Conservation (phyloP, 92 coral and sea anemone species). For the Parazoanthus atlanticus region DNA sequence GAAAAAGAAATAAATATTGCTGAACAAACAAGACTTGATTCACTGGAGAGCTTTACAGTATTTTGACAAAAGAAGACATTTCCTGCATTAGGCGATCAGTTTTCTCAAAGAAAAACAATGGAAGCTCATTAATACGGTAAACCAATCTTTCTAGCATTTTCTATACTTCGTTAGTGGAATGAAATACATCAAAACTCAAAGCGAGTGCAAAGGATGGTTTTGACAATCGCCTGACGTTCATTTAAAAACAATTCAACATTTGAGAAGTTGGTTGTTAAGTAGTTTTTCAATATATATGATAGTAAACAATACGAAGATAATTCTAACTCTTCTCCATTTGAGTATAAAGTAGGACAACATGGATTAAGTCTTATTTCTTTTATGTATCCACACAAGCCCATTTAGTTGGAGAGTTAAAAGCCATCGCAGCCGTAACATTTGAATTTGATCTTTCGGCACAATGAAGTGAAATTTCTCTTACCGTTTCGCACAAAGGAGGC, state of each 20-base stretch:
- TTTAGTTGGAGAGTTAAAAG: slow-evolving; percentile 15
- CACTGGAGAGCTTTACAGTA: background rate
- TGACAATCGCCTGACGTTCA: background rate
- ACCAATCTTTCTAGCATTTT: background rate
- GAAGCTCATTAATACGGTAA: slow-evolving; percentile 10
- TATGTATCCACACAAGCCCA: background rate
- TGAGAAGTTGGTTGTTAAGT: background rate
- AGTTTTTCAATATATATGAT: background rate
- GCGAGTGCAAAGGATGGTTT: background rate
- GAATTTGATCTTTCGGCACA: background rate
- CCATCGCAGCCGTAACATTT: background rate
- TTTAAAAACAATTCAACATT: background rate
- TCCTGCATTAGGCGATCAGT: slow-evolving; percentile 16
- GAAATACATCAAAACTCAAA: background rate
- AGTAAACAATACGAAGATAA: background rate
- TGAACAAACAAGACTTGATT: slow-evolving; percentile 21
- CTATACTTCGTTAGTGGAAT: slow-evolving; percentile 12
- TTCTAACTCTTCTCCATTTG: background rate
- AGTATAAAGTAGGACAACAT: background rate
- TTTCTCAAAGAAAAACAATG: background rate
- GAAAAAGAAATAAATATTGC: slow-evolving; percentile 30
- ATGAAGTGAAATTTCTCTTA: background rate
- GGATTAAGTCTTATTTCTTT: background rate
- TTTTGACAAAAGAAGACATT: slow-evolving; percentile 3
- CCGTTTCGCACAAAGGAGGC: background rate